These are phyloP conservation scores for Pomatorhinus ruficollis DNA, from an alignment of 2,113 vertebrate species.

Conservation along the genomic window DNA sequence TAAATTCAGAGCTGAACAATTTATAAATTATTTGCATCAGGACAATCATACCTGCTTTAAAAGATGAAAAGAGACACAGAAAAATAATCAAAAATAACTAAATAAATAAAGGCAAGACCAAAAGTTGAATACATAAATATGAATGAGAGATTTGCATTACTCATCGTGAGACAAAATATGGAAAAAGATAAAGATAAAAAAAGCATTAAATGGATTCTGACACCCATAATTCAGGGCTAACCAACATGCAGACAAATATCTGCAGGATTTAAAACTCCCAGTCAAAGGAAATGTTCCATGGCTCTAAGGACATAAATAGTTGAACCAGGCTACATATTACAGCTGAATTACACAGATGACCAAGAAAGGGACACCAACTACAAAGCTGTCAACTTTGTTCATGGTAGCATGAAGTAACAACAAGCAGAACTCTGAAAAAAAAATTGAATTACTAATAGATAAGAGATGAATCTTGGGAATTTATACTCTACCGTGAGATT, in stretches of 20 bases:
- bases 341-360: neutral
- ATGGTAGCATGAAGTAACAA: neutral
- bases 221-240: neutral
- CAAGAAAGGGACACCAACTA: neutral
- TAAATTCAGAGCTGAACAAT: neutral
- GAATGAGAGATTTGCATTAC: neutral
- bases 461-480: slow-evolving; percentile 1
- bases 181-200: neutral
- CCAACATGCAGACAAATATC: neutral
- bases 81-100: neutral
- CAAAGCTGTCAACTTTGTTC: neutral
- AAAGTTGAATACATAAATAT: neutral
- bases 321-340: neutral
- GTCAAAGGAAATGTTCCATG: neutral
- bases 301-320: neutral
- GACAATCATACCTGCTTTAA: neutral
- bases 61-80: neutral
- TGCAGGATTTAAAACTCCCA: neutral
- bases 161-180: neutral
- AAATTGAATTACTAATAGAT: neutral
- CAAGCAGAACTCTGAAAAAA: neutral
- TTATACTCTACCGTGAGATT: neutral
- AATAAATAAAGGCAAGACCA: neutral
- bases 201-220: neutral
- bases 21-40: neutral